Base-by-base conservation (phyloP, 1,140 invertebrate species). In the Drosophila jambulina region DNA sequence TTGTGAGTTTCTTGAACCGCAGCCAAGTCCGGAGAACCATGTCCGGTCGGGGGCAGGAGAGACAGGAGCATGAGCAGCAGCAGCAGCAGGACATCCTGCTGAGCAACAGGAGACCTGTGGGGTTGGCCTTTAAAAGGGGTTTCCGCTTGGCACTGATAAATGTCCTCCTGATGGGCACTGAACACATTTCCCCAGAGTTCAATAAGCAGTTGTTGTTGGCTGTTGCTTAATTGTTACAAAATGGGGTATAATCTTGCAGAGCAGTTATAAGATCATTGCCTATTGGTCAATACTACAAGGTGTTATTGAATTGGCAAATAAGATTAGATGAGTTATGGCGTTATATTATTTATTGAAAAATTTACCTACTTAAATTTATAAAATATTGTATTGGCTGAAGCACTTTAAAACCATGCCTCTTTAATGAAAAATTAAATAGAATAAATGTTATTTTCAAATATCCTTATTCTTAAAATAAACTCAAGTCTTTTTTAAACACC, bases 1-100 rank as follows among this genome's bases (percentile, higher is more conserved):
- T 91, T 91, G 86, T 74, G 86, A 85, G 78, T 90, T 90, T 85
- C 79, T 90, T 91, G 82, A 90, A 90, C 86, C 85, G 65, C 81
- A 82, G 86, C 85, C 85, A 90, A 90, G 77, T 64, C 68, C 67
- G 62, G 58, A 68, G 46, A 58, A 58, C 74, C 43, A 38, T 36
- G 61, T 53, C 75, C 60, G 63, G 62, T 58, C 62, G 53, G 65
- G 65, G 23, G 45, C 51, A 21, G 49, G 8, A 13, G 13, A 23
- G 19, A 36, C 53, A 38, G 21, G 2, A 54, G 8, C 13, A 34
- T 36, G 19, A 38, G 48, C 53, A 29, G 23, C 23, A 17, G 13
- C 29, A 32, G 43, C 46, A 12, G 21, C 15, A 36, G 15, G 25
- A 49, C 29, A 62, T 70, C 65, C 29, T 48, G 53, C 45, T 27